A percentile compares a stretch with the other conserved stretches of the same genome.
These are phyloP conservation scores for Lepidurus arcticus DNA, from an alignment of 1,140 invertebrate genomes.

Conservation along the genomic window DNA sequence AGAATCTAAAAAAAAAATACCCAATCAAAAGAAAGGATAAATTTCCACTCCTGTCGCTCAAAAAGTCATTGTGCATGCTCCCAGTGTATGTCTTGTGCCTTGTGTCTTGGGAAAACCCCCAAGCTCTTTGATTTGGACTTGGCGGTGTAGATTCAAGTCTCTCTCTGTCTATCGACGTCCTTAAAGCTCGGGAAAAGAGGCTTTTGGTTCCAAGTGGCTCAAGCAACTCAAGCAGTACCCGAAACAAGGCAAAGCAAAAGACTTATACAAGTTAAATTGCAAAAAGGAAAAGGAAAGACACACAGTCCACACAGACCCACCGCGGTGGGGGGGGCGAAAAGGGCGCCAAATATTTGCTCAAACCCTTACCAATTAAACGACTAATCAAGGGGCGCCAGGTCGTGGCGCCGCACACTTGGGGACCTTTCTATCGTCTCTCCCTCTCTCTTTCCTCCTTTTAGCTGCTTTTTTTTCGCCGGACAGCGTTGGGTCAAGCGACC, in stretches of 20 bases:
- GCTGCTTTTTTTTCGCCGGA: too few species aligned
- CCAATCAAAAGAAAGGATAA: too few species aligned
- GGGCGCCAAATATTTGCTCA: background rate
- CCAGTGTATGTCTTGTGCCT: background rate
- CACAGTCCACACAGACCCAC: background rate
- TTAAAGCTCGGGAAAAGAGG: too few species aligned
- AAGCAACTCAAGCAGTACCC: too few species aligned
- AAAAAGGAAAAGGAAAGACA: background rate
- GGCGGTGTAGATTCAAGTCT: too few species aligned
- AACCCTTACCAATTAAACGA: slow-evolving; percentile 9
- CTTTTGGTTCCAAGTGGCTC: too few species aligned
- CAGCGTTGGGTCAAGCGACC: background rate
- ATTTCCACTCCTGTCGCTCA: background rate
- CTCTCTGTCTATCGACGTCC: too few species aligned
- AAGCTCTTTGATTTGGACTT: too few species aligned
- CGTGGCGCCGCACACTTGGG: background rate
- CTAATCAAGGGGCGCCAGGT: slow-evolving; percentile 17
- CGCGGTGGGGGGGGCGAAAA: background rate
- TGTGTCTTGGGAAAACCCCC: background rate
- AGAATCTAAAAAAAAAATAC: too few species aligned
- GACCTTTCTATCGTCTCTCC: too few species aligned
- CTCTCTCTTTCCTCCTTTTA: too few species aligned
- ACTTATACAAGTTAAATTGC: background rate
- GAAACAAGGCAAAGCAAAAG: background rate
- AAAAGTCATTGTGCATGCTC: background rate